These are phyloP conservation scores for Sinopyrophorus schimmeli DNA, from an alignment of 2,888 invertebrate species.

Conservation along the genomic window DNA sequence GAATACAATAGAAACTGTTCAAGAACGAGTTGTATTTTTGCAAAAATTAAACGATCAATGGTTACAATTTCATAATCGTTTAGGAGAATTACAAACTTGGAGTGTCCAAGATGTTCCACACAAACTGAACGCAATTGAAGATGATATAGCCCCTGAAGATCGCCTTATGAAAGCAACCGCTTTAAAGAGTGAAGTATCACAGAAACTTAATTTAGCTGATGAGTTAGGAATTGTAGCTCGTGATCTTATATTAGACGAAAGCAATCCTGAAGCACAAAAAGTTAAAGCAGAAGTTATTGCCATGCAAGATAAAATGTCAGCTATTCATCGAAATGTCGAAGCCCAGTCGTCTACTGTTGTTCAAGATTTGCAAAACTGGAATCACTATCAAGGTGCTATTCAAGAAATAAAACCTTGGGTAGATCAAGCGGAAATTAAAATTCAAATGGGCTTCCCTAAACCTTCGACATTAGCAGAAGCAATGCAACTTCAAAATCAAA, in stretches of 20 bases:
- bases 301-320: slow-evolving; percentile 74
- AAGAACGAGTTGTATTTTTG: slow-evolving; percentile 76
- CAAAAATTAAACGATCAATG: slow-evolving; percentile 82
- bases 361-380: slow-evolving; percentile 82
- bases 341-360: slow-evolving; percentile 75
- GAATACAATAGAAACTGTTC: slow-evolving; percentile 77
- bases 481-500: slow-evolving; percentile 72
- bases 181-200: slow-evolving; percentile 73
- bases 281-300: slow-evolving; percentile 75
- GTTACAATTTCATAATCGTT: slow-evolving; percentile 75
- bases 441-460: slow-evolving; percentile 71
- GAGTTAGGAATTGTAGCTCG: slow-evolving; percentile 73
- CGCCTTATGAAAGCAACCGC: slow-evolving; percentile 74
- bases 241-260: slow-evolving; percentile 68
- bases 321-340: slow-evolving; percentile 75
- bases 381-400: slow-evolving; percentile 78
- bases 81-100: slow-evolving; percentile 80
- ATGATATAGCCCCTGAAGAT: slow-evolving; percentile 82
- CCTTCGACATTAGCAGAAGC: slow-evolving; percentile 81
- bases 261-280: slow-evolving; percentile 72
- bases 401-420: slow-evolving; percentile 86
- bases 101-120: slow-evolving; percentile 77
- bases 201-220: slow-evolving; percentile 74
- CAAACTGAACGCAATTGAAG: slow-evolving; percentile 71
- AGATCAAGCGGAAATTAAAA: slow-evolving; percentile 82